A percentile compares a stretch with the other conserved stretches of the same genome.
Conservation (phyloP, 2,113 vertebrate genomes). For the Scomber japonicus region DNA sequence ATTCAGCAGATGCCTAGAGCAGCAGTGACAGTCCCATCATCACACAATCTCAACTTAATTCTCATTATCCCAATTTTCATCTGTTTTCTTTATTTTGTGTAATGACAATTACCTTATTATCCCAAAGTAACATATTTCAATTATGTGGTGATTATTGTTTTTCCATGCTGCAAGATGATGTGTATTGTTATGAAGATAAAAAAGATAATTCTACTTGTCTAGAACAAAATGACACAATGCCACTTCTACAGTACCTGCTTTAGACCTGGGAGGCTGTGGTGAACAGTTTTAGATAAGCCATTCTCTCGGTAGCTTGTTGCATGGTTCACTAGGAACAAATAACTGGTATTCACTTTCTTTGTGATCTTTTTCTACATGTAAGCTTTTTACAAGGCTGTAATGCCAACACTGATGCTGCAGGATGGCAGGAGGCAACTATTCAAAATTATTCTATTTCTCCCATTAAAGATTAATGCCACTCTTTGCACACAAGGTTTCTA, state of each 20-base stretch:
- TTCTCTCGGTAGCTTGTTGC: constrained; percentile 38
- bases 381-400: constrained; percentile 20
- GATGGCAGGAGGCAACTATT: constrained; percentile 1
- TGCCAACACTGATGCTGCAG: not conserved
- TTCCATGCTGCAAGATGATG: not conserved
- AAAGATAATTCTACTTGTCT: not conserved
- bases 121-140: constrained; percentile 2
- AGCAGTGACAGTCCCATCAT: not conserved
- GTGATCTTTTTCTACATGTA: constrained; percentile 22
- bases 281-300: constrained; percentile 37
- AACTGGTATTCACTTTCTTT: constrained; percentile 24
- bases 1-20: not conserved
- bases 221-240: not conserved
- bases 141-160: not conserved
- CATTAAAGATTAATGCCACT: not conserved
- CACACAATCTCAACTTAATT: constrained; percentile 37
- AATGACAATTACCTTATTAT: constrained; percentile 10
- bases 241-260: not conserved
- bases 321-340: constrained; percentile 24
- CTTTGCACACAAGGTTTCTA: not conserved
- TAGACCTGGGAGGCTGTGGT: not conserved
- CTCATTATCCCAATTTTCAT: constrained; percentile 21
- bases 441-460: constrained; percentile 1
- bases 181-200: constrained; percentile 15
- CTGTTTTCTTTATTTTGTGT: not conserved